Conservation (phyloP, 2,113 vertebrate genomes). For the Hipposideros armiger region DNA sequence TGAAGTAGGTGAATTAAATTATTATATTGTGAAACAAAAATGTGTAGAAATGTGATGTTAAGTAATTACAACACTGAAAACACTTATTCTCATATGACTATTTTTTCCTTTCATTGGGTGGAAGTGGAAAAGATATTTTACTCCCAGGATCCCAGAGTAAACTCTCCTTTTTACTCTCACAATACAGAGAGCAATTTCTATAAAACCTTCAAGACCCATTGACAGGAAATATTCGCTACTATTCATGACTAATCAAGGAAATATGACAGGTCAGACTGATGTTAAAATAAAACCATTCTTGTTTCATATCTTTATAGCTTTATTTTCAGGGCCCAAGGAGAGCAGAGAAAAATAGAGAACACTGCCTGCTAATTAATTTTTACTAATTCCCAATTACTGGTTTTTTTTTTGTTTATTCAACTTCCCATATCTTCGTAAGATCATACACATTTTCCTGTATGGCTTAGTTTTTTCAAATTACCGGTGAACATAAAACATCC, state of each 20-base stretch:
- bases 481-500: constrained; percentile 44
- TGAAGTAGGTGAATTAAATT: constrained; percentile 24
- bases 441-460: constrained; percentile 57
- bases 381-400: constrained; percentile 55
- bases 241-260: not conserved
- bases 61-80: constrained; percentile 26
- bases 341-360: constrained; percentile 24
- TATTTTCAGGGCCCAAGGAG: constrained; percentile 42
- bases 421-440: constrained; percentile 55
- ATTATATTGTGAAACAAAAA: not conserved
- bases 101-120: not conserved
- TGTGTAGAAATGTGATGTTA: not conserved
- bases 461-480: constrained; percentile 71
- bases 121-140: not conserved
- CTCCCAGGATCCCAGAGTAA: not conserved
- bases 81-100: not conserved
- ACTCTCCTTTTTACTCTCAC: not conserved
- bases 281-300: constrained; percentile 37
- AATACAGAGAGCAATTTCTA: not conserved
- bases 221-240: not conserved
- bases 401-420: constrained; percentile 68
- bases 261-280: not conserved
- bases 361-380: constrained; percentile 62
- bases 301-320: constrained; percentile 41
- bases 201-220: not conserved